phyloP scores from a whole-genome alignment of 1,140 invertebrate genomes.

The Nasonia vitripennis region DNA sequence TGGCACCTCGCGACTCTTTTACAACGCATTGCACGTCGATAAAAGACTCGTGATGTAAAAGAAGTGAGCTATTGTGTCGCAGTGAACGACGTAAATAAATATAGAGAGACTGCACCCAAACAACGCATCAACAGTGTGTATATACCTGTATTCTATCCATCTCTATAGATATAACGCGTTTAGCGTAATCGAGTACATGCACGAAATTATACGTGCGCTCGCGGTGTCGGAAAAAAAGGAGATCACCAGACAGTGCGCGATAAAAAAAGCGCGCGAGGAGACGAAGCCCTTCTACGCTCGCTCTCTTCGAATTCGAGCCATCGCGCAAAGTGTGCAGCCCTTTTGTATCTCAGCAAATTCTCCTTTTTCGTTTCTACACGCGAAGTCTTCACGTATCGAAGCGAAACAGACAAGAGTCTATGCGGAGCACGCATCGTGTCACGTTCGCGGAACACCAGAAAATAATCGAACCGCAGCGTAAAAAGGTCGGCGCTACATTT shows the following conservation, averaged over 20 bases:
- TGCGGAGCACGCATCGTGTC: not conserved
- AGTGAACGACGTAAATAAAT: not conserved
- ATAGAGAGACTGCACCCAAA: not conserved
- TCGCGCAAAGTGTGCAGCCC: not conserved
- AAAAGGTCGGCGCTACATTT: slow-evolving; percentile 32
- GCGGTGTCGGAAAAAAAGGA: not conserved
- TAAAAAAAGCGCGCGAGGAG: not conserved
- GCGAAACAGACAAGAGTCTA: not conserved
- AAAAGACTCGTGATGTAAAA: slow-evolving; percentile 1
- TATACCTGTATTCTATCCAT: not conserved
- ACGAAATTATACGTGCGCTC: not conserved
- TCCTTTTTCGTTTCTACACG: no score
- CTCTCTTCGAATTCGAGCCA: not conserved
- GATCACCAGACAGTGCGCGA: not conserved
- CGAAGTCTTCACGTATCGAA: not conserved
- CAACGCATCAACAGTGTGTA: not conserved
- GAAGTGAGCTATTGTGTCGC: not conserved
- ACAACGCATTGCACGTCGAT: slow-evolving; percentile 2
- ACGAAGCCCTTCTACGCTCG: not conserved
- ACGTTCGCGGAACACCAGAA: not conserved
- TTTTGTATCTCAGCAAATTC: not conserved
- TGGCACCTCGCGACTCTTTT: not conserved
- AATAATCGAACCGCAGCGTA: not conserved
- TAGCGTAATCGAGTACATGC: not conserved
- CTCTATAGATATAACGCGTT: not conserved